These are phyloP conservation scores for Encarsia formosa DNA, from an alignment of 2,888 invertebrate species.

Conservation along the genomic window DNA sequence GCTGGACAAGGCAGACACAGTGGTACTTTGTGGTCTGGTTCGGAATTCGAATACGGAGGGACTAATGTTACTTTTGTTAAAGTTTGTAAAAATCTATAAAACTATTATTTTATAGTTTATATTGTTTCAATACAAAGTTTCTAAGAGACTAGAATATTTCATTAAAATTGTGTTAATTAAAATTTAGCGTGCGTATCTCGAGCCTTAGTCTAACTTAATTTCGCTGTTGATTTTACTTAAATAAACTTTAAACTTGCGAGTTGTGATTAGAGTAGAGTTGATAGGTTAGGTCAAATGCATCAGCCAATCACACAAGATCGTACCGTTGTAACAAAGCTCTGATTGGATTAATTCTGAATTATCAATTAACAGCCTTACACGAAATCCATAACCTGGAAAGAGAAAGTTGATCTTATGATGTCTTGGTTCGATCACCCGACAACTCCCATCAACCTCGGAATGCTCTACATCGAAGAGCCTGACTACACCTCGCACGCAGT, in stretches of 20 bases:
- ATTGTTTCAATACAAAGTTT: not conserved
- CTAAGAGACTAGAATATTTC: too few relatives aligned
- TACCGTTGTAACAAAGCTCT: not conserved
- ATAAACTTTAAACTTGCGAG: too few relatives aligned
- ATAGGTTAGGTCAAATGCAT: too few relatives aligned
- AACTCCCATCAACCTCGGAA: conserved; percentile 64
- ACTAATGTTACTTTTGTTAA: conserved; percentile 51
- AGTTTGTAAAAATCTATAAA: conserved; percentile 20
- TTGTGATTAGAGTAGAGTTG: too few relatives aligned
- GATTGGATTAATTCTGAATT: not conserved
- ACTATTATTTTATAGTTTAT: not conserved
- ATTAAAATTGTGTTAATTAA: too few relatives aligned
- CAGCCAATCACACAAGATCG: too few relatives aligned
- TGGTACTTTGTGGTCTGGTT: conserved; percentile 70
- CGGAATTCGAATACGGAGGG: conserved; percentile 54
- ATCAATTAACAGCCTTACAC: conserved; percentile 45
- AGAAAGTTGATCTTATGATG: conserved; percentile 58
- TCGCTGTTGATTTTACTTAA: too few relatives aligned
- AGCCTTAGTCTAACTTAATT: too few relatives aligned
- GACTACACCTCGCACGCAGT: conserved; percentile 61
- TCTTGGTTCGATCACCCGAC: conserved; percentile 58
- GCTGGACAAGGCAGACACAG: conserved; percentile 55
- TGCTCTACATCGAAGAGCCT: conserved; percentile 68
- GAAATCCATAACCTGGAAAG: conserved; percentile 49
- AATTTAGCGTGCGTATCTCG: too few relatives aligned